Conservation (phyloP, 2,888 invertebrate species). For the Caenorhabditis angaria region DNA sequence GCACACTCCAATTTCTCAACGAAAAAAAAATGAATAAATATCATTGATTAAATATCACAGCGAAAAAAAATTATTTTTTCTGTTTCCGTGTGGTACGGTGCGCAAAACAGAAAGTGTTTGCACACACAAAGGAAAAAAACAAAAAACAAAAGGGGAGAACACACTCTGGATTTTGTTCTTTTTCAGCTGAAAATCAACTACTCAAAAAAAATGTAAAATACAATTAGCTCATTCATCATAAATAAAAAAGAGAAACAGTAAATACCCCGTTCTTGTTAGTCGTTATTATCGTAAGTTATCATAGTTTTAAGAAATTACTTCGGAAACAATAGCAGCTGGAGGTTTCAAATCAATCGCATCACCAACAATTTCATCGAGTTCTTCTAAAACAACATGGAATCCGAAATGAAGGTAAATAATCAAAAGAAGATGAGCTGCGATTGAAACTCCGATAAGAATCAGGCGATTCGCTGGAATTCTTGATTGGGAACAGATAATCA, state of each 20-base stretch:
- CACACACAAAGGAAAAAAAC: too few relatives aligned
- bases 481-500: constrained; percentile 45
- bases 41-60: too few relatives aligned
- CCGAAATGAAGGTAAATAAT: constrained; percentile 76
- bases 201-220: too few relatives aligned
- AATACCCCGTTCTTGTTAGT: neutral
- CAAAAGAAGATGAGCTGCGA: constrained; percentile 73
- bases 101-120: too few relatives aligned
- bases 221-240: neutral
- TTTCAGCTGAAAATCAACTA: too few relatives aligned
- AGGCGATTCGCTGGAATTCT: constrained; percentile 42
- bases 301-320: neutral
- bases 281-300: neutral
- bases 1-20: too few relatives aligned
- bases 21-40: too few relatives aligned
- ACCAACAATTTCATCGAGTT: constrained; percentile 48
- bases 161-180: too few relatives aligned
- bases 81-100: too few relatives aligned
- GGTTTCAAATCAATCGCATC: constrained; percentile 34
- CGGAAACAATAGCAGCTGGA: neutral
- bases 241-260: neutral
- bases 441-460: constrained; percentile 56
- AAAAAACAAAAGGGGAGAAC: too few relatives aligned
- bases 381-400: constrained; percentile 74
- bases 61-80: too few relatives aligned